These are phyloP conservation scores for Busseola fusca DNA, from an alignment of 2,888 invertebrate species.

Conservation along the genomic window DNA sequence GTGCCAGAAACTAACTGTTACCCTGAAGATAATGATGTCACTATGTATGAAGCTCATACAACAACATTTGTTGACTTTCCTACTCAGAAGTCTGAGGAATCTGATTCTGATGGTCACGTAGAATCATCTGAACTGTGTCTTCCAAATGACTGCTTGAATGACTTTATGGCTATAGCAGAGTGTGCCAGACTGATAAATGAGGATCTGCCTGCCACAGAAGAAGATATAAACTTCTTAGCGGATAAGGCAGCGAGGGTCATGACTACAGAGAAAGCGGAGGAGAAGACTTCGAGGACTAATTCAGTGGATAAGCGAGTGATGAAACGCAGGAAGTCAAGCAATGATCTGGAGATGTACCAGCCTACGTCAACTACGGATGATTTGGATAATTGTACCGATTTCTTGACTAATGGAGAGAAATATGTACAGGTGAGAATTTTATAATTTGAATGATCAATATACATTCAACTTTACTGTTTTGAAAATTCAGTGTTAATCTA, in stretches of 20 bases:
- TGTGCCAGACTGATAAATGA: constrained; percentile 76
- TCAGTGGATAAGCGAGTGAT: constrained; percentile 76
- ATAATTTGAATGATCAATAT: background rate
- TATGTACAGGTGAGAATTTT: constrained; percentile 80
- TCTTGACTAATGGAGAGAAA: constrained; percentile 78
- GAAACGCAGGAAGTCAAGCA: constrained; percentile 82
- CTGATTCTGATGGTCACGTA: constrained; percentile 81
- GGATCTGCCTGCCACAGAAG: constrained; percentile 76
- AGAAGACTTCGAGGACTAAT: constrained; percentile 67
- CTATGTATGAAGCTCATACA: constrained; percentile 87
- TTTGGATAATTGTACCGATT: constrained; percentile 78
- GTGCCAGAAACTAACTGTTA: constrained; percentile 72
- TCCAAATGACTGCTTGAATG: constrained; percentile 84
- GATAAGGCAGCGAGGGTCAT: constrained; percentile 85
- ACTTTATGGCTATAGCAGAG: constrained; percentile 83
- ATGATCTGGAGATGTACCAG: constrained; percentile 85
- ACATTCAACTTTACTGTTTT: background rate
- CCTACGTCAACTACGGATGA: constrained; percentile 86
- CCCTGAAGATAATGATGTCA: constrained; percentile 82
- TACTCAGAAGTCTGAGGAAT: constrained; percentile 80
- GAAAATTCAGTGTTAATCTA: background rate
- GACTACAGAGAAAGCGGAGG: constrained; percentile 80
- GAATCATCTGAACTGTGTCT: constrained; percentile 84
- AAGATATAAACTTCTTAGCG: constrained; percentile 81
- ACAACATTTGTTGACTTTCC: constrained; percentile 82